A percentile compares a stretch with the other conserved stretches of the same genome.
Evolutionary conservation across 2,113 vertebrate species (phyloP).

Genomic region (Abramis brama): DNA sequence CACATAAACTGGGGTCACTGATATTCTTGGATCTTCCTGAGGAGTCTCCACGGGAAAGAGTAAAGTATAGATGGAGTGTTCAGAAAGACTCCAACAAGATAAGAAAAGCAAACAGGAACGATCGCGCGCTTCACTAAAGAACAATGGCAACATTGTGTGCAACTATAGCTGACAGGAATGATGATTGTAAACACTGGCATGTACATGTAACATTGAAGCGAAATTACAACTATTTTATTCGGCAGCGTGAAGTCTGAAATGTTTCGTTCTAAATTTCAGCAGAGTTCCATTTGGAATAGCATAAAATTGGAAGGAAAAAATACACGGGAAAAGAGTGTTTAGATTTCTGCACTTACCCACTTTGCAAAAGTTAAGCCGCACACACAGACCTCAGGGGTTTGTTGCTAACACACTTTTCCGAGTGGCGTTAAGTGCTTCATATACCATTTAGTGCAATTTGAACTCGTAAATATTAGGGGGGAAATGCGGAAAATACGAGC

Average conservation of each 20-base stretch:
- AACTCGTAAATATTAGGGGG: slow-evolving; percentile 11
- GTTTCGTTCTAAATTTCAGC: slow-evolving; percentile 8
- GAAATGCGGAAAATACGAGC: not conserved
- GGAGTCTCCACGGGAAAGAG: slow-evolving; percentile 54
- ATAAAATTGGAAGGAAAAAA: not conserved
- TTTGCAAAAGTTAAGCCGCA: slow-evolving; percentile 57
- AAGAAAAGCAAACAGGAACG: slow-evolving; percentile 51
- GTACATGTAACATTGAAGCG: not conserved
- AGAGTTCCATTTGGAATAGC: not conserved
- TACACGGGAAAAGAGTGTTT: slow-evolving; percentile 14
- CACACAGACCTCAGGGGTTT: slow-evolving; percentile 43
- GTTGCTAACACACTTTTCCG: slow-evolving; percentile 43
- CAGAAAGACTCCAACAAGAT: slow-evolving; percentile 44
- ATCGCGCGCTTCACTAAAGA: slow-evolving; percentile 6
- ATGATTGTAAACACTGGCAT: slow-evolving; percentile 11
- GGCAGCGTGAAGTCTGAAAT: not conserved
- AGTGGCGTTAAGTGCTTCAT: slow-evolving; percentile 28
- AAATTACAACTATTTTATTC: not conserved
- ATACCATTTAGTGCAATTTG: slow-evolving; percentile 49
- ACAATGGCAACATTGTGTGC: slow-evolving; percentile 28
- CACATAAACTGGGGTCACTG: slow-evolving; percentile 9
- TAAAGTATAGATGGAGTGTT: slow-evolving; percentile 37
- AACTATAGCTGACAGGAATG: slow-evolving; percentile 28
- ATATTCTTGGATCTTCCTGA: slow-evolving; percentile 7
- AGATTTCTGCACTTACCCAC: slow-evolving; percentile 64